These are phyloP conservation scores for Drosophila ficusphila DNA, from an alignment of 1,140 invertebrate genomes.

Conservation along the genomic window DNA sequence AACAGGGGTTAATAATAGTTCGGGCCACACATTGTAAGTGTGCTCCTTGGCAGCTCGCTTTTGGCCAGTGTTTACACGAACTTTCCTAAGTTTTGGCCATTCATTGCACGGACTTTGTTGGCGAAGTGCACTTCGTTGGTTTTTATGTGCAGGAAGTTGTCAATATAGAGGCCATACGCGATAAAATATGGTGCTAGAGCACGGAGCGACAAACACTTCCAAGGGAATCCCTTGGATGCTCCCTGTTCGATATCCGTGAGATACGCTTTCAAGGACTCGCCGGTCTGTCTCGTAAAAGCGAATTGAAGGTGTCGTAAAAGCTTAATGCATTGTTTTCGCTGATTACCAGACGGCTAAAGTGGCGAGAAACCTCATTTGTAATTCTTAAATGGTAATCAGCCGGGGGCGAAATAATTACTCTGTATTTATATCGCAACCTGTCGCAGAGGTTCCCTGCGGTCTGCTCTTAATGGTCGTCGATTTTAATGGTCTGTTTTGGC, in stretches of 20 bases:
- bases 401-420: constrained; percentile 21
- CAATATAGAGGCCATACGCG: constrained; percentile 35
- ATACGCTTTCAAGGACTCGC: constrained; percentile 10
- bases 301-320: constrained; percentile 5
- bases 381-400: constrained; percentile 43
- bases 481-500: constrained; percentile 49
- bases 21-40: constrained; percentile 43
- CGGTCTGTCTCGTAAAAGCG: constrained; percentile 1
- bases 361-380: constrained; percentile 14
- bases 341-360: constrained; percentile 4
- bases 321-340: constrained; percentile 8
- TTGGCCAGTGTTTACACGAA: constrained; percentile 44
- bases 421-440: constrained; percentile 44
- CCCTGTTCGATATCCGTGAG: not conserved
- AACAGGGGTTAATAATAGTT: constrained; percentile 49
- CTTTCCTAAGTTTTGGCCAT: constrained; percentile 56
- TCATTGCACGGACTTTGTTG: constrained; percentile 64
- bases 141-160: constrained; percentile 53
- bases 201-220: constrained; percentile 30
- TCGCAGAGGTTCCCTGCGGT: constrained; percentile 14
- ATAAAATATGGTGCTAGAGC: constrained; percentile 49
- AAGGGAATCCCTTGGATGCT: not conserved
- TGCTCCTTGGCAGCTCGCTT: constrained; percentile 10
- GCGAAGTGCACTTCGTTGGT: constrained; percentile 56
- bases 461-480: constrained; percentile 63